These are phyloP conservation scores for Sigmodon hispidus DNA, from an alignment of 2,113 vertebrate genomes.

Conservation along the genomic window DNA sequence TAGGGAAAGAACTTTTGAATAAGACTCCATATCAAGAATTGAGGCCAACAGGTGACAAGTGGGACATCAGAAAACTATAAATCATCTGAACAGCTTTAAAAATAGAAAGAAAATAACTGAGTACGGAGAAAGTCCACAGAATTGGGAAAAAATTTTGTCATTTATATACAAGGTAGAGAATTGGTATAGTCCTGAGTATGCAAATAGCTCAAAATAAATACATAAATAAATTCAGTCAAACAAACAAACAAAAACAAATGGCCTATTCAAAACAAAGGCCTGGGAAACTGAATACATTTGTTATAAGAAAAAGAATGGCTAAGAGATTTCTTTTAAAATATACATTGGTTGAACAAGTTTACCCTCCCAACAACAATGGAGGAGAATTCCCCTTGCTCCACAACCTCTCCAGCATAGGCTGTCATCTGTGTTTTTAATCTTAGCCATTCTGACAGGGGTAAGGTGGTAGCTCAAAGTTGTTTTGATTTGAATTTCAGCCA, in stretches of 20 bases:
- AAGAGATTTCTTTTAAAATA: neutral
- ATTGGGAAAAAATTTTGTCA: neutral
- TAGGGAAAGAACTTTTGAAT: neutral
- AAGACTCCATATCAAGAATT: neutral
- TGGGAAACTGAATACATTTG: neutral
- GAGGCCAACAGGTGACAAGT: neutral
- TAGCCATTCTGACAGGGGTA: too few species aligned
- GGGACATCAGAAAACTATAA: neutral
- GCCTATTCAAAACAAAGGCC: neutral
- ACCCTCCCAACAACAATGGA: too few species aligned
- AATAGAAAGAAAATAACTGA: neutral
- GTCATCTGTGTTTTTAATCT: too few species aligned
- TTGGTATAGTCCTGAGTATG: neutral
- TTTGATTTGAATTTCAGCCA: too few species aligned
- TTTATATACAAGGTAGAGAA: neutral
- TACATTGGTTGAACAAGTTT: too few species aligned
- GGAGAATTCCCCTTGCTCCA: too few species aligned
- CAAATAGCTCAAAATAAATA: neutral
- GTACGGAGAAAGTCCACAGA: neutral
- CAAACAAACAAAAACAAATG: neutral
- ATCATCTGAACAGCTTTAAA: neutral
- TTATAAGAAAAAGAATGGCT: neutral
- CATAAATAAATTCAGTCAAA: neutral
- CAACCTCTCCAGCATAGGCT: too few species aligned
- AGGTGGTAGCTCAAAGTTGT: too few species aligned